Conservation (phyloP, 2,797 vertebrate genomes). For the Onychomys torridus region DNA sequence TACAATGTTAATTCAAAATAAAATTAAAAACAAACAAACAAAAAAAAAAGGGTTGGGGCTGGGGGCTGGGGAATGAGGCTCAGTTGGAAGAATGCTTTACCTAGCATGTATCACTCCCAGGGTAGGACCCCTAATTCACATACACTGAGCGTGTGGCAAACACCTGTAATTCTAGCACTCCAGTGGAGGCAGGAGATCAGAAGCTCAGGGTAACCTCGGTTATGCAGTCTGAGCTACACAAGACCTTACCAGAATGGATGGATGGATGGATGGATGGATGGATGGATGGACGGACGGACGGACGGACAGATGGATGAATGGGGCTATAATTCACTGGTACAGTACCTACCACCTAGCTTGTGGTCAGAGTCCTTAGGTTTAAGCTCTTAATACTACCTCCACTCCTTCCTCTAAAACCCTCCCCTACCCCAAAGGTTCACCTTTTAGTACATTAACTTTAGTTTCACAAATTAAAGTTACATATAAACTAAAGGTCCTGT, state of each 20-base stretch:
- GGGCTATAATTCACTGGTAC: not conserved
- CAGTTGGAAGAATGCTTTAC: not conserved
- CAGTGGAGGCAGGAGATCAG: too few species aligned
- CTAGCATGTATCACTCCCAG: too few species aligned
- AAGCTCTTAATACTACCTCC: not conserved
- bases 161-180: not conserved
- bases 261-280: not conserved
- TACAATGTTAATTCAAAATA: not conserved
- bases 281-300: not conserved
- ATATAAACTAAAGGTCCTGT: not conserved
- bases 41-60: too few species aligned
- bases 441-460: slow-evolving; percentile 5
- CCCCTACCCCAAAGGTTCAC: not conserved
- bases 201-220: not conserved
- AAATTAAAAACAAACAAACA: too few species aligned
- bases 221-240: not conserved
- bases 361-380: not conserved
- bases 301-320: not conserved
- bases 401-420: not conserved
- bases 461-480: not conserved
- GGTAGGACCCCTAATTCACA: not conserved
- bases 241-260: not conserved
- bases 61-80: not conserved
- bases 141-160: not conserved
- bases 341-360: not conserved